phyloP scores from a whole-genome alignment of 2,888 invertebrate species.

The Oscheius sp. region DNA sequence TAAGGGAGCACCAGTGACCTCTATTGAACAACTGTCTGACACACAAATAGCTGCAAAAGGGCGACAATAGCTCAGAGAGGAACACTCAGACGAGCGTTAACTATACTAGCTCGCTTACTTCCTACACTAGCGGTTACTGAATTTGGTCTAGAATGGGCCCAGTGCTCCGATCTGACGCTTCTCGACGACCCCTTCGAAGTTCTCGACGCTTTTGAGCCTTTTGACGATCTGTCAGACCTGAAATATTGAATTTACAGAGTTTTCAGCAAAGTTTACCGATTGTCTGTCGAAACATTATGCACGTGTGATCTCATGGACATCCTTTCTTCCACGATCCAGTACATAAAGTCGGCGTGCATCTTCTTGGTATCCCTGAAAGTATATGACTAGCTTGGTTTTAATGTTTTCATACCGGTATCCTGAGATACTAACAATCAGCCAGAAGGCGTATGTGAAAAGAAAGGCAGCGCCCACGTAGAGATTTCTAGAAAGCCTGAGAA shows the following conservation, averaged over 20 bases:
- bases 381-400: not conserved
- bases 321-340: constrained; percentile 66
- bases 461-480: constrained; percentile 59
- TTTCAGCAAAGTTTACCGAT: constrained; percentile 39
- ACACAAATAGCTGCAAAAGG: not conserved
- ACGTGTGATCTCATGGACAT: constrained; percentile 53
- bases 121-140: constrained; percentile 45
- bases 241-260: not conserved
- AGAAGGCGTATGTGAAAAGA: constrained; percentile 54
- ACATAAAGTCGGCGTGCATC: constrained; percentile 65
- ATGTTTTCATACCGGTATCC: constrained; percentile 43
- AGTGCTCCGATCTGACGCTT: constrained; percentile 48
- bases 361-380: constrained; percentile 49
- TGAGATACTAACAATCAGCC: constrained; percentile 51
- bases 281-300: constrained; percentile 57
- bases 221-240: constrained; percentile 48
- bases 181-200: constrained; percentile 48
- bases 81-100: constrained; percentile 53
- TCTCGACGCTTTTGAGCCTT: constrained; percentile 53
- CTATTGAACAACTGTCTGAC: not conserved
- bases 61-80: constrained; percentile 39
- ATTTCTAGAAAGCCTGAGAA: constrained; percentile 42
- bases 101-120: constrained; percentile 46
- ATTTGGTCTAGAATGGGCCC: constrained; percentile 39
- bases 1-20: not conserved